A percentile compares a stretch with the other conserved stretches of the same genome.
Evolutionary conservation across 2,888 invertebrate genomes (phyloP).

Genomic region (Nephrotoma guestfalica): DNA sequence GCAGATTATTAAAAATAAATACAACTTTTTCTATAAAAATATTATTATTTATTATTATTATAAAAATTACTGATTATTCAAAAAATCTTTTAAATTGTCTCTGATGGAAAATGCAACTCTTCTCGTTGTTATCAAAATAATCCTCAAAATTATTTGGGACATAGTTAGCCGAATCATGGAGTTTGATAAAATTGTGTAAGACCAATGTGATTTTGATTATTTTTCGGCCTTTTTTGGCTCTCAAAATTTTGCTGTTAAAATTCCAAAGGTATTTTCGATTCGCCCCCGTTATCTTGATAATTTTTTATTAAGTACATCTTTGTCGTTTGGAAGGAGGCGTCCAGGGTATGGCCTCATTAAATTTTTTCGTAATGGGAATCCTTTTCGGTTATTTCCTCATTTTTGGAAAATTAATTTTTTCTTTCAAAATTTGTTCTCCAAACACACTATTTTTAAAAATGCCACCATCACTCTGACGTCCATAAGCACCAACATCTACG

Average conservation of each 20-base stretch:
- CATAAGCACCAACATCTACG: slow-evolving; percentile 12
- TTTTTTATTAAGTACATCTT: slow-evolving; percentile 7
- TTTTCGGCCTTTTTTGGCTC: slow-evolving; percentile 16
- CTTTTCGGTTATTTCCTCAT: slow-evolving; percentile 1
- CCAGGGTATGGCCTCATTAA: slow-evolving; percentile 17
- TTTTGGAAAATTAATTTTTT: slow-evolving; percentile 12
- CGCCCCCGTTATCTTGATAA: background rate
- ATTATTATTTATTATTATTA: no score
- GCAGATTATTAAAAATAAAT: no score
- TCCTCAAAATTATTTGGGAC: no score
- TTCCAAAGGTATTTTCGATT: slow-evolving; percentile 6
- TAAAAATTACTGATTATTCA: no score
- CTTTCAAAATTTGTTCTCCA: slow-evolving; percentile 11
- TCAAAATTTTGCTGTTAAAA: slow-evolving; percentile 16
- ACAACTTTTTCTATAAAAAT: no score
- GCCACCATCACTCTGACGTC: background rate
- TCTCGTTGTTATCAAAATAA: no score
- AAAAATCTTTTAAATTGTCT: no score
- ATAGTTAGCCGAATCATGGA: no score
- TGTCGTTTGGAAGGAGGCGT: slow-evolving; percentile 9
- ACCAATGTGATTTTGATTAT: slow-evolving; percentile 13
- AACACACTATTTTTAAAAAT: slow-evolving; percentile 9
- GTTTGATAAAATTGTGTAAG: no score
- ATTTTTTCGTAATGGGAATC: slow-evolving; percentile 13
- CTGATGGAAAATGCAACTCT: no score